Base-by-base conservation (phyloP, 2,113 vertebrate species). In the Gnathonemus longibarbis region DNA sequence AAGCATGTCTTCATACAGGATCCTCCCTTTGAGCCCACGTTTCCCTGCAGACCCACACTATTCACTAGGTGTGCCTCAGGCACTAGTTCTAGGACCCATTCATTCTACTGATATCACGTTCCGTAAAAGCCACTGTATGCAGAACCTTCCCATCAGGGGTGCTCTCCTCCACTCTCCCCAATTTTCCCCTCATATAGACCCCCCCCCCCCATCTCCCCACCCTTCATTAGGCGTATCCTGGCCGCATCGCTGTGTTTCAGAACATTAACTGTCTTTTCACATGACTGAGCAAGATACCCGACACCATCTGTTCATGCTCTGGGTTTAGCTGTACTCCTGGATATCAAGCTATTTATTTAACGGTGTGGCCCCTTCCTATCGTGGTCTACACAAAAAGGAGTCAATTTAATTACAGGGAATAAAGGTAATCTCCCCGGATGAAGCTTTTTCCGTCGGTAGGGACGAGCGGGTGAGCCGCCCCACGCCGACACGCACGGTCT, bases 271-370 rank as follows among this genome's bases (percentile, higher is more conserved):
- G 95, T 94, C 94, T 94, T 97, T 96, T 97, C 96, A 95, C 94
- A 96, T 97, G 97, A 96, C 96, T 96, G 95, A 94, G 93, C 95
- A 94, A 95, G 95, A 96, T 95, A 95, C 94, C 94, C 93, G 94
- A 93, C 94, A 93, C 97, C 97, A 97, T 97, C 97, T 97, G 97
- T 95, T 97, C 96, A 92, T 95, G 91, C 91, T 93, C 92, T 86
- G 95, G 95, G 96, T 95, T 96, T 96, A 94, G 94, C 95, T 95
- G 93, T 94, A 95, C 90, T 94, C 95, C 94, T 95, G 95, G 94
- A 94, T 96, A 96, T 95, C 95, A 94, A 94, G 95, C 95, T 96
- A 96, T 97, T 97, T 97, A 96, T 96, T 97, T 97, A 96, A 96
- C 96, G 96, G 95, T 90, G 91, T 86, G 93, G 93, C 91, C 94